phyloP scores from a whole-genome alignment of 2,113 vertebrate species.

The Dicaeum eximium region DNA sequence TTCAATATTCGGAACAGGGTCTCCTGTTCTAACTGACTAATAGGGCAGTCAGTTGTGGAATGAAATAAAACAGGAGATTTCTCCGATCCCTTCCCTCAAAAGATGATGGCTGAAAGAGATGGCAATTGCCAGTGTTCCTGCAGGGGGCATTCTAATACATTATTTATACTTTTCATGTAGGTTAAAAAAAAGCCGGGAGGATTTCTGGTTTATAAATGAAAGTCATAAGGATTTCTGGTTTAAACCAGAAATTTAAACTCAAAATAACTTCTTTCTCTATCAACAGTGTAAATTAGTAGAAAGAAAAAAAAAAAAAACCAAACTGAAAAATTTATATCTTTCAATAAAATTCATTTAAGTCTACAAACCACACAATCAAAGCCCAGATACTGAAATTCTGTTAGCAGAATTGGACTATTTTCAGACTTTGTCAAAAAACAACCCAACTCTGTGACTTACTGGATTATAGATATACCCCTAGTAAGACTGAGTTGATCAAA shows the following conservation, averaged over 20 bases:
- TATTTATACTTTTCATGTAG: neutral
- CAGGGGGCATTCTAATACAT: constrained; percentile 23
- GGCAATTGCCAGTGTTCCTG: neutral
- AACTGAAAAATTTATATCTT: neutral
- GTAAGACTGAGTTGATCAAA: neutral
- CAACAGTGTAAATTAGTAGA: neutral
- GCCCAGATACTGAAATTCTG: neutral
- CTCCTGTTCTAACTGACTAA: neutral
- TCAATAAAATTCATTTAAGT: neutral
- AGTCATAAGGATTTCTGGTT: neutral
- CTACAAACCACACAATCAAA: neutral
- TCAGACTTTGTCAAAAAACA: neutral
- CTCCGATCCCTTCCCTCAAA: neutral
- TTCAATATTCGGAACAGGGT: neutral
- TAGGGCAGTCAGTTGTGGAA: neutral
- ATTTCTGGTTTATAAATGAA: neutral
- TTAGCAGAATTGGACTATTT: neutral
- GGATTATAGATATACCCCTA: neutral
- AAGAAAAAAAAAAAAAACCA: no score
- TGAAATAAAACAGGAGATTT: neutral
- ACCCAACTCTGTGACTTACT: neutral
- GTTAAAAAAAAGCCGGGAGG: neutral
- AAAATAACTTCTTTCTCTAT: neutral
- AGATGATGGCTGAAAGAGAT: neutral
- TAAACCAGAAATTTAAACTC: neutral